Conservation (phyloP, 2,113 vertebrate species). For the Turdus rufiventris region DNA sequence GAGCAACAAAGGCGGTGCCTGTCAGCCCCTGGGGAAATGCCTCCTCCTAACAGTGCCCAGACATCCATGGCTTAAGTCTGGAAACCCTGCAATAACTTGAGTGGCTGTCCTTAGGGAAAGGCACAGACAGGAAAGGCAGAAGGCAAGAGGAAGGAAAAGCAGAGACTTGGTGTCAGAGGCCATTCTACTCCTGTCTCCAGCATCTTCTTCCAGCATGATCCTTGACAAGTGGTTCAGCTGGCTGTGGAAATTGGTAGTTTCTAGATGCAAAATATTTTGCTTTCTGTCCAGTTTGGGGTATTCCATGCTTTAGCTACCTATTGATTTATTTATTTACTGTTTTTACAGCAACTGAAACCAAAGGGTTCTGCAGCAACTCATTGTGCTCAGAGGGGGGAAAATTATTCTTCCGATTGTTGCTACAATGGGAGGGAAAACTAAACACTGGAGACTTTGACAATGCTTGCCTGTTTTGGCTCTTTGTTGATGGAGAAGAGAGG, state of each 20-base stretch:
- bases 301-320: rapidly evolving
- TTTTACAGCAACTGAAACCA: background rate
- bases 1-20: background rate
- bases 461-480: background rate
- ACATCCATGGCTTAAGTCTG: background rate
- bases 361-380: background rate
- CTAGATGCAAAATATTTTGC: background rate
- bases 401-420: background rate
- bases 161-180: background rate
- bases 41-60: background rate
- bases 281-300: background rate
- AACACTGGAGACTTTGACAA: background rate
- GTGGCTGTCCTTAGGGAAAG: background rate
- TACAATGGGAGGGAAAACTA: background rate
- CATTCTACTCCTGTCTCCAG: background rate
- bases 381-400: rapidly evolving
- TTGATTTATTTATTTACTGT: background rate
- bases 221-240: background rate
- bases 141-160: background rate
- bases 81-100: background rate
- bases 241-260: background rate
- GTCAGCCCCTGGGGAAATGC: background rate
- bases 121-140: background rate
- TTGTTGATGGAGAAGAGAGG: background rate
- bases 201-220: background rate